Conservation (phyloP, 1,140 invertebrate species). For the Ips nitidus region DNA sequence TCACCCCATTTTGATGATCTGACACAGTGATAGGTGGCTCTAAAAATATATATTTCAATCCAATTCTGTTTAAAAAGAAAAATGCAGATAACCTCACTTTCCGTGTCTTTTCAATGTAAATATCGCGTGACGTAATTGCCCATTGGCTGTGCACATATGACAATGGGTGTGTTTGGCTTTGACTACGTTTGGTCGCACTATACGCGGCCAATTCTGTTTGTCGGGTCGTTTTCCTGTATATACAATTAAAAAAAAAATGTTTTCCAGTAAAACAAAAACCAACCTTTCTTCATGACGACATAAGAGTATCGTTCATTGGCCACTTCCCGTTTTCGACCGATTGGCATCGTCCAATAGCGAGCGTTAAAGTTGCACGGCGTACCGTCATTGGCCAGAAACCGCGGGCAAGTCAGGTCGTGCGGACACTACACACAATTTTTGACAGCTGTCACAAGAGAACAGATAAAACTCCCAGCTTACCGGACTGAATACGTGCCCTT, state of each 20-base stretch:
- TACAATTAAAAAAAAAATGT: background rate
- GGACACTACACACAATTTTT: conserved; percentile 65
- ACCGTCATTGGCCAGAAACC: conserved; percentile 58
- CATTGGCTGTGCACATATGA: conserved; percentile 72
- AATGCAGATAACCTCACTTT: conserved; percentile 56
- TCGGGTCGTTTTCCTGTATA: conserved; percentile 51
- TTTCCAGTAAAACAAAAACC: background rate
- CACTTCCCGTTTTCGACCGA: conserved; percentile 51
- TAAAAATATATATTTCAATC: conserved; percentile 46
- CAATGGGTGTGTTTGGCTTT: conserved; percentile 74
- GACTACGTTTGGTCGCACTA: conserved; percentile 68
- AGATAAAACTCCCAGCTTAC: conserved; percentile 58
- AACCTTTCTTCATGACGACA: conserved; percentile 77
- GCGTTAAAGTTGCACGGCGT: conserved; percentile 79
- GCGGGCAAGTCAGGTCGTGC: conserved; percentile 75
- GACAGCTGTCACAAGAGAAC: conserved; percentile 7
- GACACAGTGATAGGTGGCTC: conserved; percentile 68
- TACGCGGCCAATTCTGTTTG: conserved; percentile 71
- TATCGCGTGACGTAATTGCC: conserved; percentile 74
- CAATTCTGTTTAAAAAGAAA: conserved; percentile 10
- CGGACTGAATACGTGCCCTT: conserved; percentile 72
- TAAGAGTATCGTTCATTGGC: conserved; percentile 65
- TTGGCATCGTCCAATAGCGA: conserved; percentile 61
- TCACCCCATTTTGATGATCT: conserved; percentile 73
- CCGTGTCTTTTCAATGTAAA: conserved; percentile 75